Conservation (phyloP, 1,140 invertebrate genomes). For the Grapholita molesta region DNA sequence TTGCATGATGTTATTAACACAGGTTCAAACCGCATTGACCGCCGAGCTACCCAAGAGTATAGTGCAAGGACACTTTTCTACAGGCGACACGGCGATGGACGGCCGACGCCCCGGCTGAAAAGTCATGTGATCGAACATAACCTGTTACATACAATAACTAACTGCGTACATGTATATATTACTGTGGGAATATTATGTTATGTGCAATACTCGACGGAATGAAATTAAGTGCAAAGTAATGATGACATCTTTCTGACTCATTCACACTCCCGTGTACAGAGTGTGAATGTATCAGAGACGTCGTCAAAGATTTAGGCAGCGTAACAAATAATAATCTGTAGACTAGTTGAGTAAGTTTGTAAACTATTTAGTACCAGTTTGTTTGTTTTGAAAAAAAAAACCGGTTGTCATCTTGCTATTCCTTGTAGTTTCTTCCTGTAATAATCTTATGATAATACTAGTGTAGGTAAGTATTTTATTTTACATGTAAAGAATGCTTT, state of each 20-base stretch:
- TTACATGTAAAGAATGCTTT: conserved; percentile 23
- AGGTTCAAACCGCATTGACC: conserved; percentile 54
- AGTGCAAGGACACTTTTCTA: conserved; percentile 25
- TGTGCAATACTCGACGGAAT: conserved; percentile 45
- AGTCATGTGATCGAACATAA: conserved; percentile 20
- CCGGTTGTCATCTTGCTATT: conserved; percentile 28
- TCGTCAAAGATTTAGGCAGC: conserved; percentile 31
- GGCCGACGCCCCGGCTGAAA: conserved; percentile 21
- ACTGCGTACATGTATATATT: conserved; percentile 42
- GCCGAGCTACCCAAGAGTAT: conserved; percentile 47
- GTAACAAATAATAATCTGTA: conserved; percentile 31
- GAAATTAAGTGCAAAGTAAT: conserved; percentile 31
- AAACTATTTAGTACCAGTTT: conserved; percentile 32
- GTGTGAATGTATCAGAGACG: conserved; percentile 32
- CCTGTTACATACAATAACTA: conserved; percentile 26
- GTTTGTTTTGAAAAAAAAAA: conserved; percentile 29
- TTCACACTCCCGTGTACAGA: conserved; percentile 26
- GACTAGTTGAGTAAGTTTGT: conserved; percentile 33
- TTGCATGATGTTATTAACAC: not conserved
- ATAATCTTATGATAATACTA: conserved; percentile 44
- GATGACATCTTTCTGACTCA: conserved; percentile 25
- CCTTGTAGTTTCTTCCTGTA: conserved; percentile 58
- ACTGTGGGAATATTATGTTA: conserved; percentile 34
- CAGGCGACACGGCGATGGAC: not conserved
- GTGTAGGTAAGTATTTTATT: conserved; percentile 37